Base-by-base conservation (phyloP, 1,140 invertebrate genomes). In the Penaeus vannamei region DNA sequence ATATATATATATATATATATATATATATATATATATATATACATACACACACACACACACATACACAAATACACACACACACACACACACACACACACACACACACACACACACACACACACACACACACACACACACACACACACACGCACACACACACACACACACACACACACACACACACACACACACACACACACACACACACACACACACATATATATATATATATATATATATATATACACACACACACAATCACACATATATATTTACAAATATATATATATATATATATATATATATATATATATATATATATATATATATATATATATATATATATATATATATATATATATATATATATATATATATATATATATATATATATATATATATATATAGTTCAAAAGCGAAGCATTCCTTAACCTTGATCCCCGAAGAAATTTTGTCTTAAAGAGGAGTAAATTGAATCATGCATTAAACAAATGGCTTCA, bases 191-290 rank as follows among this genome's bases (percentile, higher is more conserved):
- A 82, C 53, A 82, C 53, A 82, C 53, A 82, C 53, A 82, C 53
- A 82, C 53, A 82, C 53, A 82, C 53, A 82, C 53, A 83, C 61
- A 83, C 10, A 83, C 61, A 61, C 61, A 83, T 83, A 61, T 83
- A 83, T 83, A 83, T 83, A 83, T 83, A 83, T 83, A 83, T 83
- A 83, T 83, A 83, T 83, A 83, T 83, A 83, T 83, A 83, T 83
- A 83, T 83, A 83, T 83, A 83, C 61, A 61, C 26, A 83, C 7
- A 83, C 61, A 61, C 10, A 60, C 61, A 83, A 61, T 3, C 10
- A 83, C 61, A 83, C 61, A 61, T 10, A 83, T 83, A 83, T 83
- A 83, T 83, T 61, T 29, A 83, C 26, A 61, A 23, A 83, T 83
- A 83, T 83, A 83, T 83, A 83, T 83, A 83, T 83, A 83, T 83